Percentiles rank a stretch among this genome's conserved stretches.
These are phyloP conservation scores for Arrhopalites spinosus DNA, from an alignment of 2,888 invertebrate species.

Conservation along the genomic window DNA sequence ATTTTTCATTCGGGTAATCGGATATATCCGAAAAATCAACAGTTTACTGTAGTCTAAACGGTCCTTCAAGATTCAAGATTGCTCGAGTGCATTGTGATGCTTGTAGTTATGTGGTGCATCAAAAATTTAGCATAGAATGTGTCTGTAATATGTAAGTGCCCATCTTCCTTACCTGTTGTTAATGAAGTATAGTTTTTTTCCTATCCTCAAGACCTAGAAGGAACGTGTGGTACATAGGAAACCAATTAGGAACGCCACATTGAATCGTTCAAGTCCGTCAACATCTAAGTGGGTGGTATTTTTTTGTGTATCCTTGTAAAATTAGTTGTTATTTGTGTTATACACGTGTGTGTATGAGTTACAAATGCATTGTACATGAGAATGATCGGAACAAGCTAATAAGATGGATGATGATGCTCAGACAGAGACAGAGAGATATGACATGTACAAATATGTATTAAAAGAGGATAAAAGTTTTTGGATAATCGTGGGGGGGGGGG, in stretches of 20 bases:
- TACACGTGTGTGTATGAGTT: background rate
- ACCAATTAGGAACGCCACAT: conserved; percentile 23
- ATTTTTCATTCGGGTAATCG: too few relatives aligned
- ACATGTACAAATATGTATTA: too few relatives aligned
- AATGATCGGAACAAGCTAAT: background rate
- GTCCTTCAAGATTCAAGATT: too few relatives aligned
- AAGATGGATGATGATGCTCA: background rate
- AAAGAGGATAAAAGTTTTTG: too few relatives aligned
- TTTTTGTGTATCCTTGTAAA: background rate
- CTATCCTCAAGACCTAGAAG: background rate
- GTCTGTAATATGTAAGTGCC: too few relatives aligned
- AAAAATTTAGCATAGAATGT: too few relatives aligned
- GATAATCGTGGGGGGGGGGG: too few relatives aligned
- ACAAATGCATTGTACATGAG: background rate
- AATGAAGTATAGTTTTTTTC: conserved; percentile 16
- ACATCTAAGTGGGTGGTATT: conserved; percentile 24
- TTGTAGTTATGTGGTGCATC: too few relatives aligned
- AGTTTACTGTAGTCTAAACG: too few relatives aligned
- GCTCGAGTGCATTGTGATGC: too few relatives aligned
- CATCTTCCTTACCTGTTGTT: background rate
- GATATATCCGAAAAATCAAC: too few relatives aligned
- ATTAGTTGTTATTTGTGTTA: conserved; percentile 4
- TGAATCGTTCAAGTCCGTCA: conserved; percentile 17
- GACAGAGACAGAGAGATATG: background rate
- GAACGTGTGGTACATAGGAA: background rate